Conservation (phyloP, 2,888 invertebrate species). For the Cephus pulcher region DNA sequence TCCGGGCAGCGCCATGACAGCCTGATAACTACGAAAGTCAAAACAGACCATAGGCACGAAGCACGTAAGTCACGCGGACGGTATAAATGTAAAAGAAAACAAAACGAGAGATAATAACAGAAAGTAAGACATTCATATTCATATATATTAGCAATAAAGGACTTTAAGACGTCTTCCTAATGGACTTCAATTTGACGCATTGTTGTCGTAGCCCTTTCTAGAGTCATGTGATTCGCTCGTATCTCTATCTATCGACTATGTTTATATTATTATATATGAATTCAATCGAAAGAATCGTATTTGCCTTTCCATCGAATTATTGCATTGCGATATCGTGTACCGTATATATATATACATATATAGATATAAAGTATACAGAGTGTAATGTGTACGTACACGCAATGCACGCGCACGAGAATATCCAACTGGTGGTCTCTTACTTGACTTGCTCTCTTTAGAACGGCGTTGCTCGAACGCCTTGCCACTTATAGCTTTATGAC, state of each 20-base stretch:
- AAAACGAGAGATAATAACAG: neutral
- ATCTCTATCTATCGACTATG: neutral
- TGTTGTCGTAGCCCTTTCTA: neutral
- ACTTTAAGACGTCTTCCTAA: neutral
- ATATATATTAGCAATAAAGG: neutral
- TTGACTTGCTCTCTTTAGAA: neutral
- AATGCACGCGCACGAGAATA: neutral
- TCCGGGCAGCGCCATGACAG: neutral
- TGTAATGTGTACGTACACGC: neutral
- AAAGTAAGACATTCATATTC: too few species aligned
- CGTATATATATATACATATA: neutral
- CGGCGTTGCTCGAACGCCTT: neutral
- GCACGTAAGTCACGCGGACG: neutral
- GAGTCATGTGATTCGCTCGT: neutral
- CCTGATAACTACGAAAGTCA: neutral
- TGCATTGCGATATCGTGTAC: neutral
- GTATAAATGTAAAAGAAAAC: neutral
- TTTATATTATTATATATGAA: neutral
- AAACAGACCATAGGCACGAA: neutral
- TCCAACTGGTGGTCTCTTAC: neutral
- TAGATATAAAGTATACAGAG: neutral
- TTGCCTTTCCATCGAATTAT: neutral
- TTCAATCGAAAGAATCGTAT: neutral
- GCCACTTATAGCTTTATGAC: constrained; percentile 37
- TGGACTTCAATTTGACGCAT: neutral